These are phyloP conservation scores for Drosophila vallismaia DNA, from an alignment of 2,888 invertebrate species.

Conservation along the genomic window DNA sequence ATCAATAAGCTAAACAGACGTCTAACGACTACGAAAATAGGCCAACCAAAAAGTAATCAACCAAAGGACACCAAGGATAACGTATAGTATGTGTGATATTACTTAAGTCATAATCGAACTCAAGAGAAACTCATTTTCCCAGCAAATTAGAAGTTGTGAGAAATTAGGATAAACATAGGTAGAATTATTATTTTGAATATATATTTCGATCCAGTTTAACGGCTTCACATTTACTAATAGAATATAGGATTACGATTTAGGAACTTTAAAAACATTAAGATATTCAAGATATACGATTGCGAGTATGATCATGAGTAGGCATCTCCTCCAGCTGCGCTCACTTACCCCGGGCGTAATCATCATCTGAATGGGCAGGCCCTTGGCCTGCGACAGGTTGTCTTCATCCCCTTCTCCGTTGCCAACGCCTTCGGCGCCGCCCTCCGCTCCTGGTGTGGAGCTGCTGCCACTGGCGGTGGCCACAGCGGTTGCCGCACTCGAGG, in stretches of 20 bases:
- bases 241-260: conserved; percentile 65
- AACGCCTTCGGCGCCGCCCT: conserved; percentile 23
- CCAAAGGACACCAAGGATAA: conserved; percentile 3
- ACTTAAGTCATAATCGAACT: conserved; percentile 38
- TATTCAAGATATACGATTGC: conserved; percentile 67
- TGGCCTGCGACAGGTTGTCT: conserved; percentile 59
- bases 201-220: conserved; percentile 70
- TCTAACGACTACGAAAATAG: conserved; percentile 34
- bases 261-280: conserved; percentile 78
- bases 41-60: conserved; percentile 12
- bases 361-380: conserved; percentile 82
- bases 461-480: conserved; percentile 60
- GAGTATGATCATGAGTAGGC: conserved; percentile 47
- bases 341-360: conserved; percentile 84
- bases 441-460: conserved; percentile 17
- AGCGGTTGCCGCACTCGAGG: conserved; percentile 67
- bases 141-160: conserved; percentile 39
- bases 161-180: conserved; percentile 30
- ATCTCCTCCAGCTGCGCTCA: conserved; percentile 47
- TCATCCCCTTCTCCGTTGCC: conserved; percentile 50
- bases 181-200: conserved; percentile 35
- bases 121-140: conserved; percentile 12
- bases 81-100: not conserved
- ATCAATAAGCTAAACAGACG: conserved; percentile 18
- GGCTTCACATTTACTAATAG: conserved; percentile 78